These are phyloP conservation scores for Branchinecta lynchi DNA, from an alignment of 1,140 invertebrate genomes.

Conservation along the genomic window DNA sequence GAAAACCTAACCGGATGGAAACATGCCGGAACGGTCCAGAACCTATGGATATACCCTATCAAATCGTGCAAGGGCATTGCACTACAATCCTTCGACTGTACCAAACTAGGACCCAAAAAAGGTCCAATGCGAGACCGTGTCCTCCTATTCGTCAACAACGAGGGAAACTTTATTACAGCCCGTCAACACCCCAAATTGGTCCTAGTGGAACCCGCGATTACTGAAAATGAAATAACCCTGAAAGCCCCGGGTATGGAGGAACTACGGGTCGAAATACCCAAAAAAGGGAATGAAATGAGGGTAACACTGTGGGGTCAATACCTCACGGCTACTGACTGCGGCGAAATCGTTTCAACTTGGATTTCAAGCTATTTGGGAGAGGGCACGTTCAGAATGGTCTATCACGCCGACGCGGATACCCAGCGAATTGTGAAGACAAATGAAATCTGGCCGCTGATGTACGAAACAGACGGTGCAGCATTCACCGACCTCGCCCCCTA, in stretches of 20 bases:
- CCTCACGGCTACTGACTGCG: conserved; percentile 15
- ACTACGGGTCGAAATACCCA: conserved; percentile 13
- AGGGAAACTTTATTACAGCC: conserved; percentile 20
- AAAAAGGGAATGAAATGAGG: not conserved
- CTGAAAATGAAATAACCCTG: conserved; percentile 16
- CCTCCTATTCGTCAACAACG: conserved; percentile 18
- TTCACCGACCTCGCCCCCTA: conserved; percentile 42
- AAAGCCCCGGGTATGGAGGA: conserved; percentile 12
- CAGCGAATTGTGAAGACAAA: not conserved
- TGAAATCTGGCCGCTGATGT: conserved; percentile 14
- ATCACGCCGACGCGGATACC: not conserved
- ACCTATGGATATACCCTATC: conserved; percentile 26
- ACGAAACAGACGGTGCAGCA: conserved; percentile 31
- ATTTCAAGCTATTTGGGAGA: conserved; percentile 14
- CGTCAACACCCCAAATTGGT: conserved; percentile 18
- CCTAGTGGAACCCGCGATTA: conserved; percentile 16
- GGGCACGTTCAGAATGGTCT: conserved; percentile 6
- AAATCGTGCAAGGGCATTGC: conserved; percentile 28
- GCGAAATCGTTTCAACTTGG: conserved; percentile 13
- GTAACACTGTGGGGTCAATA: conserved; percentile 18
- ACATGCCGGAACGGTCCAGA: conserved; percentile 24
- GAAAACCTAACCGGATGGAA: conserved; percentile 16
- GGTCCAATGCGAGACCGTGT: conserved; percentile 27
- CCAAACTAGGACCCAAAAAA: conserved; percentile 24
- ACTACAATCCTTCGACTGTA: conserved; percentile 25